Evolutionary conservation across 2,888 invertebrate species (phyloP), one percentile per base, ranked within the genome.

Genomic region (Cybosia mesomella): DNA sequence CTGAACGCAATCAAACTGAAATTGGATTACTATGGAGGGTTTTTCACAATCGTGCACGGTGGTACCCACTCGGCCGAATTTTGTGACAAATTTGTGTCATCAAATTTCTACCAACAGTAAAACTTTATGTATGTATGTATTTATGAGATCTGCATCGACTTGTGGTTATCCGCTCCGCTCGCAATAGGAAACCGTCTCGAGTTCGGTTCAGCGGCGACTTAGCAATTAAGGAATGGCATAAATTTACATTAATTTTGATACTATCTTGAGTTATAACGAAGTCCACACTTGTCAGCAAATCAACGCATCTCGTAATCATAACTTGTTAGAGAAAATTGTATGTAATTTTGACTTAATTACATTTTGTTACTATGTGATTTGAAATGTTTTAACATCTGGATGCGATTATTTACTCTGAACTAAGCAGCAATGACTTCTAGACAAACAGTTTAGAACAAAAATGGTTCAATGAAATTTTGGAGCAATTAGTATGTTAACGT

Each of bases 141-240:
- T n/a, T n/a, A n/a, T n/a, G n/a, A n/a, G n/a, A n/a, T n/a, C n/a
- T n/a, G 43, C 18, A 49, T n/a, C 43, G 9, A n/a, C 8, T 49
- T 8, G 9, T 49, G 49, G n/a, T n/a, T n/a, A 49, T 49, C 21
- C 13, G 18, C 24, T 61, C 34, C n/a, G 32, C 49, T 58, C 32
- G n/a, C 28, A 43, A 28, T 61, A 39, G 32, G 39, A 55, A 24
- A 22, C 49, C 18, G 28, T 18, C 53, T 36, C 57, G n/a, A 61
- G n/a, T 67, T 58, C 53, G 61, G 57, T 63, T 63, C 60, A 64
- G 65, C 55, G 72, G 66, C 75, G 71, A 73, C 77, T 83, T 73
- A 81, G 81, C 83, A 83, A 87, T 86, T 86, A 86, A 83, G 73
- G 75, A 82, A 82, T 83, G 74, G 83, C 81, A 86, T 86, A 86